Percentiles rank a stretch among this genome's conserved stretches.
These are phyloP conservation scores for Oscheius sp. DNA, from an alignment of 1,140 invertebrate species.

Conservation along the genomic window DNA sequence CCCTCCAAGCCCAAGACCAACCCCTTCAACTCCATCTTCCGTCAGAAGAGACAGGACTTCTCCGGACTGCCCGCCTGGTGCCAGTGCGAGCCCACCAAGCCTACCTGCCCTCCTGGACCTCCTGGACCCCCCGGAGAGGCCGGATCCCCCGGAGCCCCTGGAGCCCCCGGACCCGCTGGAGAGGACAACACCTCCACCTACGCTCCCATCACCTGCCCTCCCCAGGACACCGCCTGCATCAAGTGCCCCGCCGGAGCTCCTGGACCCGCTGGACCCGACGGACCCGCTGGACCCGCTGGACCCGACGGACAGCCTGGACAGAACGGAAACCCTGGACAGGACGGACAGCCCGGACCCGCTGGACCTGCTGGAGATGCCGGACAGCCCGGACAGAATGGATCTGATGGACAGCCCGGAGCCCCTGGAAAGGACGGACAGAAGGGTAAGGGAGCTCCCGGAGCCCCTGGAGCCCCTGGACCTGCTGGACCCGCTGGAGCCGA, in stretches of 20 bases:
- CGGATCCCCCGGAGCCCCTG: slow-evolving; percentile 33
- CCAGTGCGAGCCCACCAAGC: slow-evolving; percentile 41
- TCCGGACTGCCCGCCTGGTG: slow-evolving; percentile 31
- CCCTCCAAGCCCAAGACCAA: slow-evolving; percentile 38
- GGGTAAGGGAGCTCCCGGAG: slow-evolving; percentile 24
- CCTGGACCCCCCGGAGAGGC: slow-evolving; percentile 43
- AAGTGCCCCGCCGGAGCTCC: slow-evolving; percentile 41
- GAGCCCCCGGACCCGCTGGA: slow-evolving; percentile 38
- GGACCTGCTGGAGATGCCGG: slow-evolving; percentile 33
- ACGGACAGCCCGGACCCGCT: slow-evolving; percentile 32
- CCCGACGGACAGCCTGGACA: neutral
- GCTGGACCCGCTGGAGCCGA: slow-evolving; percentile 30
- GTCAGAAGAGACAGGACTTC: slow-evolving; percentile 37
- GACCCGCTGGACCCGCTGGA: neutral
- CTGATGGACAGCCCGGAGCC: slow-evolving; percentile 3
- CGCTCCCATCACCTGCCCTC: slow-evolving; percentile 35
- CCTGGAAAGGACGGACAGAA: neutral
- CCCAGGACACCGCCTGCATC: slow-evolving; percentile 32
- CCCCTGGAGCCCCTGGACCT: slow-evolving; percentile 22
- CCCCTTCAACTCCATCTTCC: slow-evolving; percentile 44
- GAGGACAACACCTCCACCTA: slow-evolving; percentile 36
- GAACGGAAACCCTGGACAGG: slow-evolving; percentile 21
- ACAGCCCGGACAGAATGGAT: slow-evolving; percentile 30
- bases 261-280: slow-evolving; percentile 19
- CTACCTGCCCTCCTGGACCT: slow-evolving; percentile 42